A percentile compares a stretch with the other conserved stretches of the same genome.
These are phyloP conservation scores for Luidia sarsii DNA, from an alignment of 53 echinoderm and acorn worm genomes.

Conservation along the genomic window DNA sequence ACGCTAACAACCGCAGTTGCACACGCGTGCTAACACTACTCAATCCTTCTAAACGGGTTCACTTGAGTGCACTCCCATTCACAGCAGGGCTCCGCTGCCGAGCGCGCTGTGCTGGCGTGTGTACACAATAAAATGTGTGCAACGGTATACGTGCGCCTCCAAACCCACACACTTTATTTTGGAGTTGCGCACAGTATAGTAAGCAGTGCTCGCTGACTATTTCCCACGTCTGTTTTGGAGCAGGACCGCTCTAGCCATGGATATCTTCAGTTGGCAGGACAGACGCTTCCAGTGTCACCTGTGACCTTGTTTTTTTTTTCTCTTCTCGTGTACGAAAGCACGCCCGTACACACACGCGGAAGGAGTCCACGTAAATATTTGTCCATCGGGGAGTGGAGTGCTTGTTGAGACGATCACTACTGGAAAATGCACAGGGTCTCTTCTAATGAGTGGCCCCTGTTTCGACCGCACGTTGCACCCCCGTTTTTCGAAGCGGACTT, in stretches of 20 bases:
- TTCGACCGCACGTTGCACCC: conserved; percentile 29
- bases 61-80: conserved; percentile 26
- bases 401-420: too few relatives aligned
- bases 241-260: not conserved
- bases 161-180: too few relatives aligned
- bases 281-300: conserved; percentile 7
- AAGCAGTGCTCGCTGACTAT: too few relatives aligned
- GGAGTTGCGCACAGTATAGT: too few relatives aligned
- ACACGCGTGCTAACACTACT: conserved; percentile 9
- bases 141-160: too few relatives aligned
- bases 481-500: conserved; percentile 30
- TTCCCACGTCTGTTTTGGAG: not conserved
- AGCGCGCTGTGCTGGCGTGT: conserved; percentile 26
- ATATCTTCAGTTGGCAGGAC: not conserved
- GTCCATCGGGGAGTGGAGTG: too few relatives aligned
- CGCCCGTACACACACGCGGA: too few relatives aligned
- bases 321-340: too few relatives aligned
- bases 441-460: conserved; percentile 45
- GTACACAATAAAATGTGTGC: conserved; percentile 42
- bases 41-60: conserved; percentile 29
- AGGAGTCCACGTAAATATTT: too few relatives aligned
- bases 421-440: conserved; percentile 24
- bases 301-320: conserved; percentile 19
- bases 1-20: not conserved
- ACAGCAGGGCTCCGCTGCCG: not conserved